phyloP scores from a whole-genome alignment of 2,888 invertebrate genomes.

The Tenthredo livida region DNA sequence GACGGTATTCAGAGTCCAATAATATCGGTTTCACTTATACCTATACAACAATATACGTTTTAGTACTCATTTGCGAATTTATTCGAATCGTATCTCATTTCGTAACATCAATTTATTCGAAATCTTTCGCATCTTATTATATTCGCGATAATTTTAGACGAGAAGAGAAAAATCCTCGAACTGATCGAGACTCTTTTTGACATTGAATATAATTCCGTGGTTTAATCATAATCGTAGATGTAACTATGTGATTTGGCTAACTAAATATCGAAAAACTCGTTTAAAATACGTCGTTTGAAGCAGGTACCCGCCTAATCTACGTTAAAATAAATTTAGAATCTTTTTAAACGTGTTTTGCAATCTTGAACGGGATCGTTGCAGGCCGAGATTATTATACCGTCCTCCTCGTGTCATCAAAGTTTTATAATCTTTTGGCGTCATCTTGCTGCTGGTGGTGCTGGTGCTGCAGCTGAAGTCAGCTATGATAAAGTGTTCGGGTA shows the following conservation, averaged over 20 bases:
- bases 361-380: not conserved
- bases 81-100: not conserved
- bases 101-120: not conserved
- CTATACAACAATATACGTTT: no score
- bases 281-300: not conserved
- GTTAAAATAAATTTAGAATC: not conserved
- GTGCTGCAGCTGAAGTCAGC: not conserved
- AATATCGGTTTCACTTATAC: not conserved
- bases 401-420: not conserved
- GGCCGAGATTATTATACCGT: not conserved
- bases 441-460: no score
- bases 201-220: no score
- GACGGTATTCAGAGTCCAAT: not conserved
- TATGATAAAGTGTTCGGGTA: not conserved
- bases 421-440: not conserved
- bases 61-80: not conserved
- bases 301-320: not conserved
- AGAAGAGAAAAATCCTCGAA: not conserved
- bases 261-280: not conserved
- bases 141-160: not conserved
- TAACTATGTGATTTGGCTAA: not conserved
- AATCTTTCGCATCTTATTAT: not conserved
- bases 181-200: not conserved
- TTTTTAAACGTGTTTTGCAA: not conserved
- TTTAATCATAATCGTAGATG: not conserved